Evolutionary conservation across 2,888 invertebrate genomes (phyloP).

Genomic region (Pilophorus perplexus): DNA sequence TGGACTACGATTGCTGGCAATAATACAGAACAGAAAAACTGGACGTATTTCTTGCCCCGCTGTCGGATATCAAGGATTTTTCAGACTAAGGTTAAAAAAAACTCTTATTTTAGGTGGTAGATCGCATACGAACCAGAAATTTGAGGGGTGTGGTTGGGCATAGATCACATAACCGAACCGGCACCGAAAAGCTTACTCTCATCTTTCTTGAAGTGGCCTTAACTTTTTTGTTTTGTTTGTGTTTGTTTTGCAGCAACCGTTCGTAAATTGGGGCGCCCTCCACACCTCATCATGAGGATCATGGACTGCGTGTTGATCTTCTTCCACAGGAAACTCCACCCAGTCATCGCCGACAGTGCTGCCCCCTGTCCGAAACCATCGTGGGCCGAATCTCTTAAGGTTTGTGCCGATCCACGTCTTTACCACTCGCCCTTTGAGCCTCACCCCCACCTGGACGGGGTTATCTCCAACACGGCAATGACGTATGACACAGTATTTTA

Average conservation of each 20-base stretch:
- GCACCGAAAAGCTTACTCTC: no score
- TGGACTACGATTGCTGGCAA: no score
- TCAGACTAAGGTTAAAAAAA: no score
- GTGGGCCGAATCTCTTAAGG: slow-evolving; percentile 93
- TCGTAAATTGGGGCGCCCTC: slow-evolving; percentile 89
- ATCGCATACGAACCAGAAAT: no score
- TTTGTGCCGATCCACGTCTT: no score
- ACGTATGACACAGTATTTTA: slow-evolving; percentile 34
- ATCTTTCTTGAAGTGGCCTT: background rate
- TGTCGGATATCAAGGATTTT: no score
- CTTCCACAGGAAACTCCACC: slow-evolving; percentile 84
- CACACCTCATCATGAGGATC: slow-evolving; percentile 94
- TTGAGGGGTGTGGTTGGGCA: background rate
- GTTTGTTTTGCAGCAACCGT: slow-evolving; percentile 73
- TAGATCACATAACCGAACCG: no score
- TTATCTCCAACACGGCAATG: no score
- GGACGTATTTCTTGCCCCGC: no score
- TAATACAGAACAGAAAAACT: no score
- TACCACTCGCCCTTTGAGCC: background rate
- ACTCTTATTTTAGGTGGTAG: no score
- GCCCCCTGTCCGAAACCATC: slow-evolving; percentile 88
- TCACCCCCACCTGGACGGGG: background rate
- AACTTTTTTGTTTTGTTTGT: background rate
- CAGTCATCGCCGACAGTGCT: slow-evolving; percentile 75
- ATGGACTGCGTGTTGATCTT: slow-evolving; percentile 95